Evolutionary conservation across 2,888 invertebrate genomes (phyloP).

Genomic region (Acanthoscelides obtectus): DNA sequence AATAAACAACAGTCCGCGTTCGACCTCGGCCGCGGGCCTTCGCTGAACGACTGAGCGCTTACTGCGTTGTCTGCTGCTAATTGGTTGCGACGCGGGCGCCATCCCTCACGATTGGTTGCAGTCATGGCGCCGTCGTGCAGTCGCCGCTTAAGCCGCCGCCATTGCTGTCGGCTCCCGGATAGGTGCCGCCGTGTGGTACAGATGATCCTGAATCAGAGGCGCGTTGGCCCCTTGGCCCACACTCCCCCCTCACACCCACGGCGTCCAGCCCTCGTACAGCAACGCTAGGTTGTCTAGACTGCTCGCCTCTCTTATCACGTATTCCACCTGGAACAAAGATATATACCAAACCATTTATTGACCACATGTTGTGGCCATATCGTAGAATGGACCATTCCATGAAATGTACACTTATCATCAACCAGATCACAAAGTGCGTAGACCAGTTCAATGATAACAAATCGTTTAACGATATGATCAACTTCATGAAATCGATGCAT

Average conservation of each 20-base stretch:
- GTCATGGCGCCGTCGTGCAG: background rate
- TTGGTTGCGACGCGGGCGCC: background rate
- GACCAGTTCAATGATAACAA: too few relatives aligned
- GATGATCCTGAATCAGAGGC: background rate
- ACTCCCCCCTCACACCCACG: slow-evolving; percentile 83
- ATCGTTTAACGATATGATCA: too few relatives aligned
- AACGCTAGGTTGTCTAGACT: slow-evolving; percentile 90
- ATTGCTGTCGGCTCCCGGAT: background rate
- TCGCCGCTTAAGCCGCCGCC: background rate
- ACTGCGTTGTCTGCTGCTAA: background rate
- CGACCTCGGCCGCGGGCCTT: background rate
- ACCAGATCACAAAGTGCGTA: too few relatives aligned
- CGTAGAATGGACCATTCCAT: too few relatives aligned
- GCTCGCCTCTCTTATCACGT: slow-evolving; percentile 90
- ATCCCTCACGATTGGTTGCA: background rate
- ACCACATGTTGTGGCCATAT: too few relatives aligned
- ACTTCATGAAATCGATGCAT: too few relatives aligned
- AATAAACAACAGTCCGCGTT: background rate
- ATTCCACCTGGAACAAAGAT: slow-evolving; percentile 77
- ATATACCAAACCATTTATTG: too few relatives aligned
- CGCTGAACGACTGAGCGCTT: background rate
- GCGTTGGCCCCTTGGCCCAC: background rate
- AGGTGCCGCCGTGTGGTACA: background rate
- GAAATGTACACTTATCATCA: too few relatives aligned
- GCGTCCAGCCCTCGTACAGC: slow-evolving; percentile 99